Conservation (phyloP, 2,888 invertebrate species). For the Exocentrus adspersus region DNA sequence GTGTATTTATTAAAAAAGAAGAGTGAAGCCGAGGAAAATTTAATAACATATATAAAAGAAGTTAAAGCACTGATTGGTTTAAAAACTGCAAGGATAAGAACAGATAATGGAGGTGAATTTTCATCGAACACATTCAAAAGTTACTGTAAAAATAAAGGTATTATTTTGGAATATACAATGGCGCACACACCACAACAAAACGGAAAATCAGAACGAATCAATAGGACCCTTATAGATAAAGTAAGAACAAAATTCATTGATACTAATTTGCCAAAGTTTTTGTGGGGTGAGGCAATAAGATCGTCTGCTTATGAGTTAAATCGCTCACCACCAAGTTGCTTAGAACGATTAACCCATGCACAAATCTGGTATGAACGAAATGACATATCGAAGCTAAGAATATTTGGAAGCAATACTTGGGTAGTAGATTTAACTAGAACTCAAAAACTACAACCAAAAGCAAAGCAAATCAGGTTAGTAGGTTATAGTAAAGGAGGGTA, state of each 20-base stretch:
- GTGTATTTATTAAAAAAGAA: slow-evolving; percentile 30
- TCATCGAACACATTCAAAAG: slow-evolving; percentile 27
- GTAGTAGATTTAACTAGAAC: not conserved
- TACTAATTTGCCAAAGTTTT: slow-evolving; percentile 37
- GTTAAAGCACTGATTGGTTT: slow-evolving; percentile 26
- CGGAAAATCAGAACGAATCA: slow-evolving; percentile 41
- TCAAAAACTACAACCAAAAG: not conserved
- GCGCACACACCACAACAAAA: slow-evolving; percentile 41
- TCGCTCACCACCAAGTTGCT: slow-evolving; percentile 35
- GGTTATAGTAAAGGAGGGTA: not conserved
- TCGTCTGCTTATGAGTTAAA: slow-evolving; percentile 44
- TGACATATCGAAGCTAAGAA: slow-evolving; percentile 37
- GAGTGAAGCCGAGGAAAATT: slow-evolving; percentile 23
- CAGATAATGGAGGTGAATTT: slow-evolving; percentile 32
- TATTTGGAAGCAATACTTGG: slow-evolving; percentile 38
- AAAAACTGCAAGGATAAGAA: slow-evolving; percentile 26
- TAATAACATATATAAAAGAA: slow-evolving; percentile 28
- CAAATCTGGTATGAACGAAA: slow-evolving; percentile 35
- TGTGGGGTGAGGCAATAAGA: slow-evolving; percentile 44
- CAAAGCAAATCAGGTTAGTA: not conserved
- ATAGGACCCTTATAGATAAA: slow-evolving; percentile 39
- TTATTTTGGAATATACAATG: slow-evolving; percentile 32
- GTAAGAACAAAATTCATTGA: slow-evolving; percentile 38
- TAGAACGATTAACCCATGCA: slow-evolving; percentile 30
- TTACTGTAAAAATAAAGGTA: slow-evolving; percentile 14